phyloP scores from a whole-genome alignment of 2,888 invertebrate species.

The Lamellibrachia columna region DNA sequence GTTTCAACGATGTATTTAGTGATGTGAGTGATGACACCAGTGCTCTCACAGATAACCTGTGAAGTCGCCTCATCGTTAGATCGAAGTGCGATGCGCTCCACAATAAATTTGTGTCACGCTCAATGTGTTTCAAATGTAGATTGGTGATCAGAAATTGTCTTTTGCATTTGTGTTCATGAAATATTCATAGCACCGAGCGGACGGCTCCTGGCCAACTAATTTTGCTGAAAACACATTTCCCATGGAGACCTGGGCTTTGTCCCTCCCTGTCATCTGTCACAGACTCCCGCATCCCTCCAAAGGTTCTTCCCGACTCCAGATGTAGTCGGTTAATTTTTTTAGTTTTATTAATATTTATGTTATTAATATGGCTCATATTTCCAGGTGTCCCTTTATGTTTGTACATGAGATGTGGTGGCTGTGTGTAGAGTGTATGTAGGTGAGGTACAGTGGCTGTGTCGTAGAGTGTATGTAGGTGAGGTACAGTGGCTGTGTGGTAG shows the following conservation, averaged over 20 bases:
- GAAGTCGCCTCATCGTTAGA: background rate
- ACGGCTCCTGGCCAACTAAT: background rate
- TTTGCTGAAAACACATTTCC: background rate
- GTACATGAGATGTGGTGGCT: too few relatives aligned
- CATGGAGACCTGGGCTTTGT: background rate
- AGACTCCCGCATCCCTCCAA: background rate
- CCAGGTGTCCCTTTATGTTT: too few relatives aligned
- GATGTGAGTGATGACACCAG: background rate
- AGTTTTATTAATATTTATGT: too few relatives aligned
- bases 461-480: too few relatives aligned
- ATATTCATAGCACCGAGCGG: background rate
- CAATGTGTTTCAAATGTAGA: slow-evolving; percentile 16
- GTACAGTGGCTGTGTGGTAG: too few relatives aligned
- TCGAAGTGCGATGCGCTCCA: background rate
- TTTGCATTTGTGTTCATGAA: slow-evolving; percentile 12
- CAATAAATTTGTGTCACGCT: slow-evolving; percentile 10
- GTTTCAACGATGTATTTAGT: background rate
- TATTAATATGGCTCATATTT: too few relatives aligned
- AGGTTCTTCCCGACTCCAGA: background rate
- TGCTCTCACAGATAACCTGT: background rate
- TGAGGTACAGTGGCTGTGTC: too few relatives aligned
- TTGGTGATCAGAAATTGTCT: slow-evolving; percentile 16
- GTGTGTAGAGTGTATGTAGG: too few relatives aligned
- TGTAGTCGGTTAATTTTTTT: too few relatives aligned
- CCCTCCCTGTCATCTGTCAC: background rate